phyloP scores from a whole-genome alignment of 2,113 vertebrate genomes.

The Pseudorectes ferrugineus region DNA sequence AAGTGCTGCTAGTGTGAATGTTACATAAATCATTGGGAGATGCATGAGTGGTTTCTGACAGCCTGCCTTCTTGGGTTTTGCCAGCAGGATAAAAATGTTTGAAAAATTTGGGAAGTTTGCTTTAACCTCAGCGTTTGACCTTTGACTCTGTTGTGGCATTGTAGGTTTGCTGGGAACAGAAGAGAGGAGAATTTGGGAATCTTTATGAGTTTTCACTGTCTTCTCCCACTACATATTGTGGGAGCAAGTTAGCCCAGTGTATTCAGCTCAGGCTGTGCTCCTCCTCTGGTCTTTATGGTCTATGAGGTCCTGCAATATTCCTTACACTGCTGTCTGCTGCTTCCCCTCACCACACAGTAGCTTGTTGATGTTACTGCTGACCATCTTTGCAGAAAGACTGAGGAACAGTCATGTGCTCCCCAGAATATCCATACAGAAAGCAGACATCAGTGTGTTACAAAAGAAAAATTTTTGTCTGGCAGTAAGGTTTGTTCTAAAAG shows the following conservation, averaged over 20 bases:
- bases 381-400: not conserved
- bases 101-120: not conserved
- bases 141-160: not conserved
- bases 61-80: not conserved
- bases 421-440: not conserved
- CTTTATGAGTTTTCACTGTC: not conserved
- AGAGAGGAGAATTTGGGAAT: not conserved
- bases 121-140: not conserved
- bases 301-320: not conserved
- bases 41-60: not conserved
- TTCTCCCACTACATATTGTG: accelerated
- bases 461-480: not conserved
- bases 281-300: not conserved
- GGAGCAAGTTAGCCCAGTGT: accelerated
- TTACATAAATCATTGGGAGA: not conserved
- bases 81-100: not conserved
- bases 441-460: not conserved
- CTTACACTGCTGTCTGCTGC: not conserved
- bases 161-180: not conserved
- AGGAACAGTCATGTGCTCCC: not conserved
- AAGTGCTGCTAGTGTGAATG: not conserved
- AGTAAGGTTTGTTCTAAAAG: not conserved
- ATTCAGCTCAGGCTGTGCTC: not conserved
- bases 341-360: not conserved
- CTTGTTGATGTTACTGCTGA: not conserved